A percentile compares a stretch with the other conserved stretches of the same genome.
Conservation (phyloP, 2,888 invertebrate genomes). For the Nebria salina region DNA sequence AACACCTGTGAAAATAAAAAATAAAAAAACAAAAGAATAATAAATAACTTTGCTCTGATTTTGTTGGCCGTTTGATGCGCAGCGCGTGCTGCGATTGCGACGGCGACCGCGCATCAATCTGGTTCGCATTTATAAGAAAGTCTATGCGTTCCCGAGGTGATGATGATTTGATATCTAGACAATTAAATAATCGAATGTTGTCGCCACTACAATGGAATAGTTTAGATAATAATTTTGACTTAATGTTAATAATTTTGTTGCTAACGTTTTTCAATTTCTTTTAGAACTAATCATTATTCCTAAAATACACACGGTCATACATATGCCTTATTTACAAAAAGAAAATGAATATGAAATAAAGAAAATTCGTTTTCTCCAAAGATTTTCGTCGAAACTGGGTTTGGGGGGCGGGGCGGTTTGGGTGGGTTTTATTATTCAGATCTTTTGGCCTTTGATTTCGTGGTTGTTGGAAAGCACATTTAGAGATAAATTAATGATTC, state of each 20-base stretch:
- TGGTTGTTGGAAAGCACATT: slow-evolving; percentile 57
- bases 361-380: slow-evolving; percentile 10
- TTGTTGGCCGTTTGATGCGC: slow-evolving; percentile 34
- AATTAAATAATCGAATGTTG: slow-evolving; percentile 38
- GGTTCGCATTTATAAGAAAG: neutral
- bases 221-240: slow-evolving; percentile 40
- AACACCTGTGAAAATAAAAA: slow-evolving; percentile 32
- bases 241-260: slow-evolving; percentile 41
- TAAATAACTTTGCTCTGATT: slow-evolving; percentile 39
- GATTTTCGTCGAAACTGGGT: neutral
- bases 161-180: slow-evolving; percentile 26
- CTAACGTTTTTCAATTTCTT: slow-evolving; percentile 35
- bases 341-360: slow-evolving; percentile 6
- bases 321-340: slow-evolving; percentile 45
- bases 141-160: slow-evolving; percentile 5
- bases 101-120: neutral
- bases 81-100: no score
- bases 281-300: slow-evolving; percentile 46
- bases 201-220: slow-evolving; percentile 43
- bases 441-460: slow-evolving; percentile 56
- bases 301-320: slow-evolving; percentile 45
- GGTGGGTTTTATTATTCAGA: neutral
- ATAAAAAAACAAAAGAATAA: slow-evolving; percentile 37
- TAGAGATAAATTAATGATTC: slow-evolving; percentile 51
- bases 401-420: neutral